Percentiles rank a stretch among this genome's conserved stretches.
Evolutionary conservation across 2,113 vertebrate species (phyloP).

Genomic region (Willisornis vidua): DNA sequence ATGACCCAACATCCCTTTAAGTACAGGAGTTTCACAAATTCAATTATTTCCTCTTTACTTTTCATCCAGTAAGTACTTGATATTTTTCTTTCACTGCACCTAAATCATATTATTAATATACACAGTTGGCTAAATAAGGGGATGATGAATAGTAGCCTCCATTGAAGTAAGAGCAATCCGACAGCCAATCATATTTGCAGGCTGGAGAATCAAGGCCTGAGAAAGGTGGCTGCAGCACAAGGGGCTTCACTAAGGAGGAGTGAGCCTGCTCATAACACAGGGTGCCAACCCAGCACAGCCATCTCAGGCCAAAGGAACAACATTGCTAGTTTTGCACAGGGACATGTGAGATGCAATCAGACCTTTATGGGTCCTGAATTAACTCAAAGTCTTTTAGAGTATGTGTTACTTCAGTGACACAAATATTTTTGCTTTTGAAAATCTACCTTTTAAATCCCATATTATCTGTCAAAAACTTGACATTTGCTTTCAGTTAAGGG

Average conservation of each 20-base stretch:
- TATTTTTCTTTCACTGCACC: not conserved
- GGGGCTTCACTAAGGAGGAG: not conserved
- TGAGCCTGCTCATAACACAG: fast-evolving
- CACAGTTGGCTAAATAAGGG: not conserved
- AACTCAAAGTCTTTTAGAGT: not conserved
- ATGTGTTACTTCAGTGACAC: not conserved
- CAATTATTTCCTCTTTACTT: not conserved
- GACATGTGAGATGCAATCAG: not conserved
- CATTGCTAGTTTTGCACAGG: not conserved
- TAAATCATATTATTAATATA: not conserved
- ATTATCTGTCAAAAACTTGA: not conserved
- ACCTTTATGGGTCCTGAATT: not conserved
- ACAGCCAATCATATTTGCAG: not conserved
- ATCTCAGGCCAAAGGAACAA: not conserved
- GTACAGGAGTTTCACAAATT: not conserved
- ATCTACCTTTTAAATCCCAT: not conserved
- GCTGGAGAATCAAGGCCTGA: not conserved
- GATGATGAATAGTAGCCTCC: not conserved
- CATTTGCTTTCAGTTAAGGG: conserved; percentile 7
- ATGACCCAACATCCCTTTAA: not conserved
- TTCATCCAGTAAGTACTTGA: not conserved
- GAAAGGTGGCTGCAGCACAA: not conserved
- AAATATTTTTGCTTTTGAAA: not conserved
- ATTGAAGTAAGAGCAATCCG: not conserved
- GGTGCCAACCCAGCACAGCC: not conserved